These are phyloP conservation scores for Diachasma alloeum DNA, from an alignment of 1,140 invertebrate genomes.

Conservation along the genomic window DNA sequence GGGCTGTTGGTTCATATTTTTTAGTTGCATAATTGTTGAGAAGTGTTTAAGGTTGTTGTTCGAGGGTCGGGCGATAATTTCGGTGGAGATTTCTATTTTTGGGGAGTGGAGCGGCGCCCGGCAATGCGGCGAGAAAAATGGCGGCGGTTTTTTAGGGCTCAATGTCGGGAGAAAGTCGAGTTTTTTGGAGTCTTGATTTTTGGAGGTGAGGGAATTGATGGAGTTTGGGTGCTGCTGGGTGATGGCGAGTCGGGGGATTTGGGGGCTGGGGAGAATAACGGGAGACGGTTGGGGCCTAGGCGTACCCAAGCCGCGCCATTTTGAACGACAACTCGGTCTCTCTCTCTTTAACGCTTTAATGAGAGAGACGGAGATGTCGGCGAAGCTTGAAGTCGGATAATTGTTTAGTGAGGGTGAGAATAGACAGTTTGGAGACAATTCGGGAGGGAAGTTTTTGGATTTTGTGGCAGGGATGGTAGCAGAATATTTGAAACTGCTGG, in stretches of 20 bases:
- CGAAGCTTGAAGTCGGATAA: too few species aligned
- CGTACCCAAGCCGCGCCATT: slow-evolving; percentile 42
- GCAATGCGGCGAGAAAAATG: background rate
- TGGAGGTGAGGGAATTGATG: too few species aligned
- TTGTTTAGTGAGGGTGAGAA: too few species aligned
- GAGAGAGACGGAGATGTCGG: too few species aligned
- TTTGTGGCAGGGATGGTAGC: too few species aligned
- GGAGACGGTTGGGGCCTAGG: slow-evolving; percentile 1
- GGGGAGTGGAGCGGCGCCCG: background rate
- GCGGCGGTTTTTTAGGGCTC: background rate
- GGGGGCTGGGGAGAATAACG: background rate
- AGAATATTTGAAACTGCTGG: too few species aligned
- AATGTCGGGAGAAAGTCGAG: background rate
- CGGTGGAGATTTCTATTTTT: background rate
- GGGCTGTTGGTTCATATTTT: too few species aligned
- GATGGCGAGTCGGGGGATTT: background rate
- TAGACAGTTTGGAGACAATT: too few species aligned
- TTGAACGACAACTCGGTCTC: slow-evolving; percentile 12
- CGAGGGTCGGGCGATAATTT: background rate
- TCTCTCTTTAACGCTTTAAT: background rate
- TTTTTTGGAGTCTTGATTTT: too few species aligned
- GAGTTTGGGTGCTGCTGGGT: background rate
- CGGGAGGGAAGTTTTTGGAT: too few species aligned
- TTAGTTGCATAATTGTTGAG: too few species aligned
- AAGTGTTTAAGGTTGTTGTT: background rate